Evolutionary conservation across 2,888 invertebrate genomes (phyloP), one percentile per base, ranked within the genome.

Genomic region (Agrypnus murinus): DNA sequence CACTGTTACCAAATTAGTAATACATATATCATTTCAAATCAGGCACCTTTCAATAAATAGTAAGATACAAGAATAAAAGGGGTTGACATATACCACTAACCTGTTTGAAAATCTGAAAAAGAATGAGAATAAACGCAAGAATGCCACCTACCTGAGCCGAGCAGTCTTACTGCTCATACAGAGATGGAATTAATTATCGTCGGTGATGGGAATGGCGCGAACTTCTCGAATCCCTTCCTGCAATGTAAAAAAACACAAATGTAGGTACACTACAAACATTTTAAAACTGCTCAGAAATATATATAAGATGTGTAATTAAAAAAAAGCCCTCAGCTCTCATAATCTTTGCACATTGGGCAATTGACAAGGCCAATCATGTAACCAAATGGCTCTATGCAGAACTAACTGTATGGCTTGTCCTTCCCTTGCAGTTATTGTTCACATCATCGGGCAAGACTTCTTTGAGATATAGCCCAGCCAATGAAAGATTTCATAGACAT

Each of bases 111-210:
- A 65, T 71, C 80, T 80, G 79, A 76, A 80, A 79, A 71, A 77
- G 73, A 78, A 79, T 48, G 59, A 72, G 43, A 70, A 65, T 38
- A 69, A 76, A 77, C 74, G 78, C 73, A 77, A 80, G 79, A 81
- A 77, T 76, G 79, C 78, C 80, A 83, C 83, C 82, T 84, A 85
- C 84, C 84, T 85, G 83, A 74, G 69, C 62, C 63, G 74, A 79
- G 76, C 75, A 79, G 81, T 82, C 84, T 84, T 85, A 85, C 84
- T 84, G 83, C 83, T 84, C 83, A 81, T 81, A 76, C 69, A 74
- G 74, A 77, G 71, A 68, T n/a, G n/a, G 71, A 59, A 74, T 63
- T 73, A 73, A 69, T 78, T 78, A 76, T 73, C 79, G 82, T 68
- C 82, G 81, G 67, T 80, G 78, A 72, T 81, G 81, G 55, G 79